Percentiles rank a stretch among this genome's conserved stretches.
phyloP scores from a whole-genome alignment of 1,140 invertebrate genomes.

The Pinna nobilis region DNA sequence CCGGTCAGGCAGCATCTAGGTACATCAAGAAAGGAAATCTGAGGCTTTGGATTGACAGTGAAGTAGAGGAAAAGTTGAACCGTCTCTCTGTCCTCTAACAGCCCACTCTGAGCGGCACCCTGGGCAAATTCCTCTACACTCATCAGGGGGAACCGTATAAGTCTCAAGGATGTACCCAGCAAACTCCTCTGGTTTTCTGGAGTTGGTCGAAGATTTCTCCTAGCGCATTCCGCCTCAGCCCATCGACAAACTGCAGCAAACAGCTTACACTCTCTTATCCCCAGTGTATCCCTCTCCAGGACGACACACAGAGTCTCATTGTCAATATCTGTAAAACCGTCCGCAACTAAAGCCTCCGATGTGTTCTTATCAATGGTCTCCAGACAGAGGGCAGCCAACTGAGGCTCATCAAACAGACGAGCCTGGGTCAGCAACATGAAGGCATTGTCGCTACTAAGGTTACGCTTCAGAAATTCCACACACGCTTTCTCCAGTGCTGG shows the following conservation, averaged over 20 bases:
- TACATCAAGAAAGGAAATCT: slow-evolving; percentile 82
- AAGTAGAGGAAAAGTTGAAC: slow-evolving; percentile 90
- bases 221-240: slow-evolving; percentile 86
- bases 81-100: slow-evolving; percentile 85
- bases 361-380: slow-evolving; percentile 92
- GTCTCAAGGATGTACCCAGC: slow-evolving; percentile 81
- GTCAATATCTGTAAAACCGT: slow-evolving; percentile 92
- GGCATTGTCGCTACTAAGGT: slow-evolving; percentile 89
- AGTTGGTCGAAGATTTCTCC: slow-evolving; percentile 81
- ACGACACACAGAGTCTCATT: slow-evolving; percentile 87
- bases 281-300: slow-evolving; percentile 87
- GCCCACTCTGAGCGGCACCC: slow-evolving; percentile 82
- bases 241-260: slow-evolving; percentile 84
- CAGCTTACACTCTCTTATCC: slow-evolving; percentile 87
- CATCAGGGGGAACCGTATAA: slow-evolving; percentile 92
- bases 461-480: slow-evolving; percentile 88
- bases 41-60: slow-evolving; percentile 85
- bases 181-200: slow-evolving; percentile 84
- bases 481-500: slow-evolving; percentile 88
- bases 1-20: slow-evolving; percentile 89
- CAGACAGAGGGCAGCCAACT: slow-evolving; percentile 86
- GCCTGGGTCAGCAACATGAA: slow-evolving; percentile 88
- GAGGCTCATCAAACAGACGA: slow-evolving; percentile 87
- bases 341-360: slow-evolving; percentile 86
- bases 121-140: slow-evolving; percentile 90